phyloP scores from a whole-genome alignment of 2,888 invertebrate genomes.

The Erebia palarica region DNA sequence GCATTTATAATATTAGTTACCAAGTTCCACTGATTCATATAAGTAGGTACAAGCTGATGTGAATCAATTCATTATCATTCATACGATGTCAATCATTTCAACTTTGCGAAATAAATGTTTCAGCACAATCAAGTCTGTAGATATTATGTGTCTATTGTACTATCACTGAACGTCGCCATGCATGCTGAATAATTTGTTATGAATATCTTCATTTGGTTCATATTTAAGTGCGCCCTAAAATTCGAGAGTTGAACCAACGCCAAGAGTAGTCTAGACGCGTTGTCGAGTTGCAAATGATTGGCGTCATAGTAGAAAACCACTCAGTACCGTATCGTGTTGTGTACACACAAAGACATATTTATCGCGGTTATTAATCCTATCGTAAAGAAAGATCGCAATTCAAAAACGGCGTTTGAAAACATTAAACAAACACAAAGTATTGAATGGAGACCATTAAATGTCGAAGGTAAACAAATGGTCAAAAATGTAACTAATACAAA shows the following conservation, averaged over 20 bases:
- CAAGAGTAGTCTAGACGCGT: conserved; percentile 60
- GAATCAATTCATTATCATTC: too few relatives aligned
- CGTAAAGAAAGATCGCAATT: conserved; percentile 37
- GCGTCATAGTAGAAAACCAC: conserved; percentile 53
- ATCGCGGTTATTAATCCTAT: conserved; percentile 23
- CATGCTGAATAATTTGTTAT: conserved; percentile 46
- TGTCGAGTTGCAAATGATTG: conserved; percentile 54
- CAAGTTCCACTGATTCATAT: too few relatives aligned
- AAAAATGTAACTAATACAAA: conserved; percentile 57
- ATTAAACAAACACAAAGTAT: conserved; percentile 44
- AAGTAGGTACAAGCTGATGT: too few relatives aligned
- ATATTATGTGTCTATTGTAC: background rate
- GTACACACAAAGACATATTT: conserved; percentile 38
- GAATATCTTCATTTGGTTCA: conserved; percentile 48
- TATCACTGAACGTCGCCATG: conserved; percentile 14
- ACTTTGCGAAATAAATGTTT: background rate
- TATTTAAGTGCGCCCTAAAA: conserved; percentile 52
- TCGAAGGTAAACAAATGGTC: conserved; percentile 50
- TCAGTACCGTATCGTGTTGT: conserved; percentile 55
- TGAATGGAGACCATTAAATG: conserved; percentile 50
- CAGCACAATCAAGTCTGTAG: background rate
- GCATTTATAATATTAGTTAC: too few relatives aligned
- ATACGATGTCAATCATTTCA: background rate
- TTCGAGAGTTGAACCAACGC: conserved; percentile 63
- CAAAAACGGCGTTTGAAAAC: conserved; percentile 60